Conservation (phyloP, 2,797 vertebrate genomes). For the Hydrophis major region DNA sequence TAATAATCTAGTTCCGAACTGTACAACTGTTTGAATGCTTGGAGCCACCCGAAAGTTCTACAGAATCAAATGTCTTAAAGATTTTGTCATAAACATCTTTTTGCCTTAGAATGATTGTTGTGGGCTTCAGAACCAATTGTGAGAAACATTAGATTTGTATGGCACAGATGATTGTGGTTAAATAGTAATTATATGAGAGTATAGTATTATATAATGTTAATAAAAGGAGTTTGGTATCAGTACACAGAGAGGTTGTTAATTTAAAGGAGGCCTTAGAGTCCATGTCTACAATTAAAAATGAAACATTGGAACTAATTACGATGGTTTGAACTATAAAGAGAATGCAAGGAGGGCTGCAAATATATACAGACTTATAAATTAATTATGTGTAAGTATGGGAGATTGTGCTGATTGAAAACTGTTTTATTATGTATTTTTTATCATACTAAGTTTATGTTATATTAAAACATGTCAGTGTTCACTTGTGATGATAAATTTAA, state of each 20-base stretch:
- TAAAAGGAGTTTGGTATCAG: background rate
- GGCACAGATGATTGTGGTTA: background rate
- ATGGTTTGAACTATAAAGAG: background rate
- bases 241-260: background rate
- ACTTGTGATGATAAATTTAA: background rate
- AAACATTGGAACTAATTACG: background rate
- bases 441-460: conserved; percentile 1
- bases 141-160: background rate
- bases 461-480: background rate
- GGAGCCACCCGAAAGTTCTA: background rate
- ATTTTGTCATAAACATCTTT: background rate
- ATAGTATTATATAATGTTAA: background rate
- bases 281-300: background rate
- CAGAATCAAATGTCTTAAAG: background rate
- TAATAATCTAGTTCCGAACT: background rate
- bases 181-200: background rate
- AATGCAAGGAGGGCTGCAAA: background rate
- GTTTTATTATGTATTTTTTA: conserved; percentile 18
- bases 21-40: background rate
- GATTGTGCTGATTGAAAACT: background rate
- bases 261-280: background rate
- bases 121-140: background rate
- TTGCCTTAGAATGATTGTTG: background rate
- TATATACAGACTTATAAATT: background rate
- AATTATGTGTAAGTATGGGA: background rate